phyloP scores from a whole-genome alignment of 2,888 invertebrate species.

The Drosophila limbata region DNA sequence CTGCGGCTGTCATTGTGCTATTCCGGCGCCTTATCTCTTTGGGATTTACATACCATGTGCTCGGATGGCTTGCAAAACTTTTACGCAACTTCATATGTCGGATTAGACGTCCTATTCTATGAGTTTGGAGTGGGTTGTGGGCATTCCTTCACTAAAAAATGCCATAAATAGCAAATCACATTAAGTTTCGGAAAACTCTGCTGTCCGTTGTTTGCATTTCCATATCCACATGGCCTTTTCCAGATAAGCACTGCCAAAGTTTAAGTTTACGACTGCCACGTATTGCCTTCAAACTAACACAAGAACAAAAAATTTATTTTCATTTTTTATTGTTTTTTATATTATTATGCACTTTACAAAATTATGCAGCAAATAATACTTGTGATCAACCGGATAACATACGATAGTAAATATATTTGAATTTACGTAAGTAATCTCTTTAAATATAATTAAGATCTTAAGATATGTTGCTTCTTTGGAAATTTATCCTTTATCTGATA shows the following conservation, averaged over 20 bases:
- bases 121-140: neutral
- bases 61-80: constrained; percentile 61
- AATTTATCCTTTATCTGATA: no score
- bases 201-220: constrained; percentile 49
- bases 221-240: constrained; percentile 46
- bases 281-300: constrained; percentile 29
- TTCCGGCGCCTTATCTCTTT: constrained; percentile 84
- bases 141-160: constrained; percentile 43
- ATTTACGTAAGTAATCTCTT: neutral
- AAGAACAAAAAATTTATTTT: constrained; percentile 38
- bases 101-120: constrained; percentile 60
- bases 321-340: constrained; percentile 29
- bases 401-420: neutral
- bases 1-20: constrained; percentile 83
- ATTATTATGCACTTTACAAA: constrained; percentile 26
- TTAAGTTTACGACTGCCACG: constrained; percentile 72
- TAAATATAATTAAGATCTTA: neutral
- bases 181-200: constrained; percentile 72
- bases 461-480: no score
- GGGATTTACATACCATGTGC: constrained; percentile 81
- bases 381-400: constrained; percentile 31
- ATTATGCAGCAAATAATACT: constrained; percentile 25
- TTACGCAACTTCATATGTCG: constrained; percentile 80
- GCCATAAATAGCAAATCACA: constrained; percentile 81
- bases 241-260: constrained; percentile 74